These are phyloP conservation scores for Alethe castanea DNA, from an alignment of 2,113 vertebrate genomes.

Conservation along the genomic window DNA sequence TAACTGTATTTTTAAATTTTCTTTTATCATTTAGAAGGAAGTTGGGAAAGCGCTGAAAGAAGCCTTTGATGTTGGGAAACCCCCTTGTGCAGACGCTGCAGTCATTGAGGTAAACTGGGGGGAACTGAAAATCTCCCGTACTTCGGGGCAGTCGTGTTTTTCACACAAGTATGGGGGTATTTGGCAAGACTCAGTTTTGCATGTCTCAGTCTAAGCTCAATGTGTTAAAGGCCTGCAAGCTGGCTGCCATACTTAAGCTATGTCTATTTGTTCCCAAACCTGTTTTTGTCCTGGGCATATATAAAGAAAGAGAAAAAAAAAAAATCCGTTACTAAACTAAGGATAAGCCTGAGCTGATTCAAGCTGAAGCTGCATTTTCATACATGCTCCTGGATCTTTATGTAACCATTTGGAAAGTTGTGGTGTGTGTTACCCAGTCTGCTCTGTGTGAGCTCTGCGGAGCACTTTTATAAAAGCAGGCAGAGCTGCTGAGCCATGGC, in stretches of 20 bases:
- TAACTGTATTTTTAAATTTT: neutral
- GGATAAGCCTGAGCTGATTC: neutral
- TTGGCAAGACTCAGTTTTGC: neutral
- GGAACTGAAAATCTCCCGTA: neutral
- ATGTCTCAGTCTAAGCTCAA: neutral
- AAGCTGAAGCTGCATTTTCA: neutral
- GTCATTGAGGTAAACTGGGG: constrained; percentile 24
- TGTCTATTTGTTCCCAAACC: neutral
- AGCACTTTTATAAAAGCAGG: neutral
- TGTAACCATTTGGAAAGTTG: neutral
- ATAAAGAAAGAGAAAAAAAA: neutral
- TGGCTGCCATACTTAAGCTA: neutral
- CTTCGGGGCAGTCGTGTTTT: neutral
- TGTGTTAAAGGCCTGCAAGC: neutral
- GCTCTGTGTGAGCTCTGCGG: neutral
- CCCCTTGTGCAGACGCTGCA: neutral
- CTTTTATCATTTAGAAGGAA: constrained; percentile 33
- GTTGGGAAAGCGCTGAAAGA: constrained; percentile 14
- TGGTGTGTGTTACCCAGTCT: neutral
- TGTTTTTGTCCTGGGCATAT: neutral
- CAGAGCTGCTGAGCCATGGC: neutral
- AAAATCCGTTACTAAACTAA: neutral
- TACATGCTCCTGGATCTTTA: neutral
- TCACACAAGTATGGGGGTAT: neutral
- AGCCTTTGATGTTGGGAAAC: constrained; percentile 14